A percentile compares a stretch with the other conserved stretches of the same genome.
phyloP scores from a whole-genome alignment of 1,140 invertebrate species.

The Calliopsis andreniformis region DNA sequence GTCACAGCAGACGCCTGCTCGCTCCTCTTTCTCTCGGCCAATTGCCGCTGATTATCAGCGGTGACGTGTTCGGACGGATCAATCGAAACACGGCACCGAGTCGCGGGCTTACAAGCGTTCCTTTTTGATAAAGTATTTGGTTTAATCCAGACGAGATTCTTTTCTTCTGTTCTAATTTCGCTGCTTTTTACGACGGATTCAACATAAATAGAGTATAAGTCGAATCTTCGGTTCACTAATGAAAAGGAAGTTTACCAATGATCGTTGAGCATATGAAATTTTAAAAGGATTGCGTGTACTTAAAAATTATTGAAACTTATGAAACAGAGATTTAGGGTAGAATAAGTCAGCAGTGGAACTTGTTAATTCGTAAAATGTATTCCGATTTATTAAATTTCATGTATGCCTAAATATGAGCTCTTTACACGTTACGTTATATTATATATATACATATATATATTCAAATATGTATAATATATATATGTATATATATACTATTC shows the following conservation, averaged over 20 bases:
- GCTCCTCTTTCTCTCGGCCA: slow-evolving; percentile 50
- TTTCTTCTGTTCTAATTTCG: no score
- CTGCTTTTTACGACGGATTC: no score
- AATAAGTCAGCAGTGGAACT: neutral
- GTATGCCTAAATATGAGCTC: slow-evolving; percentile 81
- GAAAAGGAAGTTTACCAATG: no score
- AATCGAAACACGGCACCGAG: slow-evolving; percentile 44
- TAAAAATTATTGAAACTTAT: no score
- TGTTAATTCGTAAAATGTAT: slow-evolving; percentile 81
- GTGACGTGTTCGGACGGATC: slow-evolving; percentile 56
- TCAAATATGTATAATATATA: slow-evolving; percentile 45
- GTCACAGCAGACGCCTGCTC: slow-evolving; percentile 68
- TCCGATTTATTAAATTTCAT: slow-evolving; percentile 82
- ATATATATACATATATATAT: slow-evolving; percentile 58
- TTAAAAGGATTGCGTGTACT: no score
- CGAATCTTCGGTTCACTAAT: no score
- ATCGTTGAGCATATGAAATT: no score
- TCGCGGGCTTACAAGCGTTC: slow-evolving; percentile 2
- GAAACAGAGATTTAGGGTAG: no score
- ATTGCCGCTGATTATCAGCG: slow-evolving; percentile 55
- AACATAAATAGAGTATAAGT: no score
- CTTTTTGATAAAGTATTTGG: no score
- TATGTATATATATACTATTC: slow-evolving; percentile 71
- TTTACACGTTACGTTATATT: slow-evolving; percentile 78
- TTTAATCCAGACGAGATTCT: no score